phyloP scores from a whole-genome alignment of 1,140 invertebrate genomes.

The Cardiocondyla obscurior region DNA sequence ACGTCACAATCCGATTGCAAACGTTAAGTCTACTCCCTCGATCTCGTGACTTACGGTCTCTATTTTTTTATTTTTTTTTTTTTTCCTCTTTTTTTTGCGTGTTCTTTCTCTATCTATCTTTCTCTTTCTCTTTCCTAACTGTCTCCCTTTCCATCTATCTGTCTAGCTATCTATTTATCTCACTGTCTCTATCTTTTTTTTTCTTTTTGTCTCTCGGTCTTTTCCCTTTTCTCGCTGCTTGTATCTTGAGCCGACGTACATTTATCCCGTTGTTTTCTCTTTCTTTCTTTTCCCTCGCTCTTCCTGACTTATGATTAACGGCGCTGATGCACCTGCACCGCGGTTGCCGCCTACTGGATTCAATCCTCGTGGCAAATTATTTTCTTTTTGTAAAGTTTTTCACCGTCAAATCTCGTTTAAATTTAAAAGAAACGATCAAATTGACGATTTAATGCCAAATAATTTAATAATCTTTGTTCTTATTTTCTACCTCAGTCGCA shows the following conservation, averaged over 20 bases:
- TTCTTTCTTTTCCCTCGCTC: not conserved
- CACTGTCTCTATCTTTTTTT: not conserved
- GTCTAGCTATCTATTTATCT: not conserved
- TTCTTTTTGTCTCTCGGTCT: not conserved
- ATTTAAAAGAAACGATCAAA: not conserved
- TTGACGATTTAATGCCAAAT: too few relatives aligned
- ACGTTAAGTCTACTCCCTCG: slow-evolving; percentile 38
- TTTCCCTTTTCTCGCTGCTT: not conserved
- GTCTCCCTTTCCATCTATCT: not conserved
- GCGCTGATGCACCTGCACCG: slow-evolving; percentile 61
- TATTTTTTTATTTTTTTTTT: not conserved
- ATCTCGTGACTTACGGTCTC: not conserved
- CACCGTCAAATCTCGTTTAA: not conserved
- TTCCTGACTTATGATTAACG: slow-evolving; percentile 60
- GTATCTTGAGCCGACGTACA: slow-evolving; percentile 2
- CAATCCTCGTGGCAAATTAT: slow-evolving; percentile 61
- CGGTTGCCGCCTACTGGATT: slow-evolving; percentile 49
- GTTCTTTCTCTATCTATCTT: not conserved
- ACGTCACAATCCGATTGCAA: slow-evolving; percentile 73
- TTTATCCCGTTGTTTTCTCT: slow-evolving; percentile 51
- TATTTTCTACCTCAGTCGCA: not conserved
- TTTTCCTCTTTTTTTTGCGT: not conserved
- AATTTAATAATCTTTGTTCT: not conserved
- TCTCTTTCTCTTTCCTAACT: not conserved
- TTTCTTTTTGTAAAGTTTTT: slow-evolving; percentile 8